These are phyloP conservation scores for Etheostoma cragini DNA, from an alignment of 2,113 vertebrate genomes.

Conservation along the genomic window DNA sequence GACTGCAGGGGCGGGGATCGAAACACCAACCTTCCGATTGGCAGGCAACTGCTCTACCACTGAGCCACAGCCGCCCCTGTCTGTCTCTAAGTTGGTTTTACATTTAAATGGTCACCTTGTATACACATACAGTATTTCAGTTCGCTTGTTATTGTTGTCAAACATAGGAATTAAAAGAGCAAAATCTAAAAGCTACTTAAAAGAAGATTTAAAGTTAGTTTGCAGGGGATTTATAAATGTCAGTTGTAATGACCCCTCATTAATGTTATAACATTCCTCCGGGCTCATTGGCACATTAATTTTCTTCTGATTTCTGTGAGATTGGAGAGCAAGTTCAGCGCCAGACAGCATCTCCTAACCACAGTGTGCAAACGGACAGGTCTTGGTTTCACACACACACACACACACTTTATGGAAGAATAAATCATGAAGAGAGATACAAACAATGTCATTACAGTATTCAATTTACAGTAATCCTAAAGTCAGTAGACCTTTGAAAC, in stretches of 20 bases:
- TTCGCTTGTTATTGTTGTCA: constrained; percentile 24
- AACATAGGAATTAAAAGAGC: constrained; percentile 6
- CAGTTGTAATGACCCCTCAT: not conserved
- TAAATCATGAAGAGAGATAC: not conserved
- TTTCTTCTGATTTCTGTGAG: not conserved
- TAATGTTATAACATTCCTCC: not conserved
- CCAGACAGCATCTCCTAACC: constrained; percentile 2
- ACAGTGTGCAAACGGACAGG: constrained; percentile 10
- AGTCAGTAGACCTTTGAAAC: not conserved
- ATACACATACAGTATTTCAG: constrained; percentile 22
- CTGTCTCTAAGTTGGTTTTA: constrained; percentile 27
- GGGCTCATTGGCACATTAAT: not conserved
- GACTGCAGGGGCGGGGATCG: no score
- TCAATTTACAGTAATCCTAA: not conserved
- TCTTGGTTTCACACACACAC: not conserved
- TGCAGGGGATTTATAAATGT: not conserved
- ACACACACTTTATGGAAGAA: not conserved
- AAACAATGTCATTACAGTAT: not conserved
- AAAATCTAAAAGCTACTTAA: not conserved
- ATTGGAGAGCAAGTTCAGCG: not conserved
- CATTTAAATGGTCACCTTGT: constrained; percentile 32
- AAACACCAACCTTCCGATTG: no score
- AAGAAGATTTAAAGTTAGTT: not conserved
- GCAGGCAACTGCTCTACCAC: no score
- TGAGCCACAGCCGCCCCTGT: no score